Evolutionary conservation across 92 coral and sea anemone species (phyloP).

Genomic region (Muricea muricata): DNA sequence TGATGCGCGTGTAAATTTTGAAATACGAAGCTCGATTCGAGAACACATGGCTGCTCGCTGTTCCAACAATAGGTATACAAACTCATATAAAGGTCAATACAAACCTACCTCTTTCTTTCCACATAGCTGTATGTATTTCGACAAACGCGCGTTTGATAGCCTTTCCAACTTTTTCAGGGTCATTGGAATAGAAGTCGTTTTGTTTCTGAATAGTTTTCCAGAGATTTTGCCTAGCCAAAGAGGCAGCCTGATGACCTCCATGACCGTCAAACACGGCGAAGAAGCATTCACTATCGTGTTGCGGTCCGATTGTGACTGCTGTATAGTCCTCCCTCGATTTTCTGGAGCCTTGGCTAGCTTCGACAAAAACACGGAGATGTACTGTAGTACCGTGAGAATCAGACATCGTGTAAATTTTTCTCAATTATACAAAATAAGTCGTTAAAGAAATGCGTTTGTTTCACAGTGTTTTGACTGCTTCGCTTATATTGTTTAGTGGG

Average conservation of each 20-base stretch:
- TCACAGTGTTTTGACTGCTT: not conserved
- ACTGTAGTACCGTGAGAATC: slow-evolving; percentile 62
- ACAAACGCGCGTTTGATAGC: slow-evolving; percentile 92
- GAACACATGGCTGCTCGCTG: no score
- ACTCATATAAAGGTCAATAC: no score
- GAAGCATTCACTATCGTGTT: slow-evolving; percentile 78
- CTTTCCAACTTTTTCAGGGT: slow-evolving; percentile 77
- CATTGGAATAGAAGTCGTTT: slow-evolving; percentile 85
- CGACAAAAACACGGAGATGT: slow-evolving; percentile 84
- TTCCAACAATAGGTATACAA: no score
- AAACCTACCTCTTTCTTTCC: slow-evolving; percentile 97
- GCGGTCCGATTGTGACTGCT: slow-evolving; percentile 79
- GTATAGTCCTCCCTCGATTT: slow-evolving; percentile 94
- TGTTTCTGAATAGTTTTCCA: slow-evolving; percentile 87
- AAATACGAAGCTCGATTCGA: no score
- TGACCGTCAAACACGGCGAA: slow-evolving; percentile 96
- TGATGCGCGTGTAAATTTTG: no score
- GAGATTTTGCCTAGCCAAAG: slow-evolving; percentile 80
- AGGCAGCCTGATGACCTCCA: slow-evolving; percentile 93
- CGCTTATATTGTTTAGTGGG: slow-evolving; percentile 34
- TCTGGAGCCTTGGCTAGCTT: slow-evolving; percentile 94
- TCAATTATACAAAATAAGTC: not conserved
- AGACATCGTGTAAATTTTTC: slow-evolving; percentile 13
- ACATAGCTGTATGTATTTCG: slow-evolving; percentile 91
- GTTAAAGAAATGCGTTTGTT: not conserved